Evolutionary conservation across 2,113 vertebrate species (phyloP).

Genomic region (Sinocyclocheilus grahami): DNA sequence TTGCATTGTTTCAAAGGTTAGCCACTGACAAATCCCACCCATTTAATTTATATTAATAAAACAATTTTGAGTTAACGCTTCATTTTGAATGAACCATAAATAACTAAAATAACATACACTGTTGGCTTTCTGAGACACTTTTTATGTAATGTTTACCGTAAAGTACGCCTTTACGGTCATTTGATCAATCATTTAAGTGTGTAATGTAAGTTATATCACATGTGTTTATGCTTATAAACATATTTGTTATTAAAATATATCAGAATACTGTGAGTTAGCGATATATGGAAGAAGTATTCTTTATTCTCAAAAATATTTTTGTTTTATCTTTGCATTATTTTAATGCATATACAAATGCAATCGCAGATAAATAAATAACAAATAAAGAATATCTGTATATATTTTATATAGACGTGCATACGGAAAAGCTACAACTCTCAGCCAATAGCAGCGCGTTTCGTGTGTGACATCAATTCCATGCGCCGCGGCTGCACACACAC

Average conservation of each 20-base stretch:
- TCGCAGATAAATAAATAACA: not conserved
- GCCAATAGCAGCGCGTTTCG: constrained; percentile 11
- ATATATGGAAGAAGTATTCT: not conserved
- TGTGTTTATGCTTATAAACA: too few species aligned
- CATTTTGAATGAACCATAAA: not conserved
- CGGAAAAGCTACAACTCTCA: not conserved
- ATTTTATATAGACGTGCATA: too few species aligned
- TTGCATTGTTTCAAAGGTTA: constrained; percentile 30
- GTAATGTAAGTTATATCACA: too few species aligned
- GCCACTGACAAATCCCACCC: not conserved
- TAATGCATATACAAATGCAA: too few species aligned
- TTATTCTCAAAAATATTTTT: not conserved
- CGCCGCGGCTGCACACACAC: constrained; percentile 12
- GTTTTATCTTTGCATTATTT: not conserved
- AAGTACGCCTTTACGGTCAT: too few species aligned
- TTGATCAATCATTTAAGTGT: too few species aligned
- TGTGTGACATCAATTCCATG: constrained; percentile 8
- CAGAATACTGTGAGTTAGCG: not conserved
- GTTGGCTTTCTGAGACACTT: too few species aligned
- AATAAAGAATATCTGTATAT: not conserved
- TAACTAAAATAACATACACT: too few species aligned
- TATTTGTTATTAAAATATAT: too few species aligned
- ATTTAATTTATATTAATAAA: not conserved
- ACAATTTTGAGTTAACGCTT: not conserved
- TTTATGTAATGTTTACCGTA: too few species aligned